Evolutionary conservation across 2,888 invertebrate species (phyloP).

Genomic region (Stenotaenia linearis): DNA sequence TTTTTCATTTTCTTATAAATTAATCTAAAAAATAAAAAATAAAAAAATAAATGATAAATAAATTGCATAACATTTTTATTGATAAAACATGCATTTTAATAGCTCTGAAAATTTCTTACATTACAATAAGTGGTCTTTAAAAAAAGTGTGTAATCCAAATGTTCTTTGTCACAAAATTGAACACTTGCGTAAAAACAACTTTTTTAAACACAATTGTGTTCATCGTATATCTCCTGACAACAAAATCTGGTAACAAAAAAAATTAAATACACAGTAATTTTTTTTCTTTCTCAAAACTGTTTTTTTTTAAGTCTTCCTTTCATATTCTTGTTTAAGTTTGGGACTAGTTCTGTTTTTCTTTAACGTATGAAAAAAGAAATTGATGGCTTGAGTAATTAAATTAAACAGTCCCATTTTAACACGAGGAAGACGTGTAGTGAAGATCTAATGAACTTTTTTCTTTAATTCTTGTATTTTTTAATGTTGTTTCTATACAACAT

Average conservation of each 20-base stretch:
- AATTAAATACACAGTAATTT: background rate
- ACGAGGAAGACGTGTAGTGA: conserved; percentile 19
- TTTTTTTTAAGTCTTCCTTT: conserved; percentile 21
- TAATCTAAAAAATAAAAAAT: background rate
- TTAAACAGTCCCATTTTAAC: conserved; percentile 6
- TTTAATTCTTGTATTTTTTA: conserved; percentile 9
- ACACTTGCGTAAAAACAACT: background rate
- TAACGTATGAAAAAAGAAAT: background rate
- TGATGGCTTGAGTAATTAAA: background rate
- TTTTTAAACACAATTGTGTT: conserved; percentile 3
- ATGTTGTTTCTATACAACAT: background rate
- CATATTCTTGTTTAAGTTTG: background rate
- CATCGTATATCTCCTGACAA: conserved; percentile 19
- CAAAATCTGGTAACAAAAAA: conserved; percentile 17
- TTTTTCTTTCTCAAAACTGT: conserved; percentile 6
- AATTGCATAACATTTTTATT: background rate
- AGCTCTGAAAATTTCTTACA: conserved; percentile 15
- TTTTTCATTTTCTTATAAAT: too few relatives aligned
- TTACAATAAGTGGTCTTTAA: conserved; percentile 14
- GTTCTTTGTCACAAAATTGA: conserved; percentile 17
- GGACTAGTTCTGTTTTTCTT: background rate
- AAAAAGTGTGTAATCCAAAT: background rate
- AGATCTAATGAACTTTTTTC: background rate
- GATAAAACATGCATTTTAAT: conserved; percentile 26
- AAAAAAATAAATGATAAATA: background rate